Conservation (phyloP, 2,797 vertebrate genomes). For the Pristis pectinata region DNA sequence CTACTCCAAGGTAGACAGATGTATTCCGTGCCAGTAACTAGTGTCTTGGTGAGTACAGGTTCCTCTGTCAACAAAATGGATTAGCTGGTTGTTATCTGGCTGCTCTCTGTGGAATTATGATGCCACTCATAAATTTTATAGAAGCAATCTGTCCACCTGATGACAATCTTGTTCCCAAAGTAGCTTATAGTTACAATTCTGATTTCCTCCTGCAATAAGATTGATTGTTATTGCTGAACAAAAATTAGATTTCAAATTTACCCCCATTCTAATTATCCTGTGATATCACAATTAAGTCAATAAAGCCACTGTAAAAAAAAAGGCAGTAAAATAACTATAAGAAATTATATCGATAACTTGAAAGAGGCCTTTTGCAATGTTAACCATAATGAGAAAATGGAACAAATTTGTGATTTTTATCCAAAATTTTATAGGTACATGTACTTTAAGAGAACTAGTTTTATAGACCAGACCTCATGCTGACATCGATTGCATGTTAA, state of each 20-base stretch:
- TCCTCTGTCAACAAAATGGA: no score
- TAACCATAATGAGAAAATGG: neutral
- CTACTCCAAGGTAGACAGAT: no score
- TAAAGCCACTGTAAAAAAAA: neutral
- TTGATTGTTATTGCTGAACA: neutral
- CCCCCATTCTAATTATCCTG: neutral
- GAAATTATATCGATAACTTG: neutral
- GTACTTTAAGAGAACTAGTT: neutral
- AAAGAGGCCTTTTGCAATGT: neutral
- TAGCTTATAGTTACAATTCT: neutral
- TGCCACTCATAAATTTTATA: neutral
- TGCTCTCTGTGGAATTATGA: neutral
- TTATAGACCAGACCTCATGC: neutral
- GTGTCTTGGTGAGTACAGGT: no score
- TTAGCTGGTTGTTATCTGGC: no score
- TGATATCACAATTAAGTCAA: neutral
- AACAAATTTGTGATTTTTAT: neutral
- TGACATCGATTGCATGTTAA: no score
- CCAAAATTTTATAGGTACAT: neutral
- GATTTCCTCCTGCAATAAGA: neutral
- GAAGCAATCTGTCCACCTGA: neutral
- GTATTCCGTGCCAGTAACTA: no score
- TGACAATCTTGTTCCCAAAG: slow-evolving; percentile 14
- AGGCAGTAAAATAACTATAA: neutral
- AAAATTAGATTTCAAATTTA: neutral